A percentile compares a stretch with the other conserved stretches of the same genome.
Conservation (phyloP, 2,113 vertebrate species). For the Agelaius phoeniceus region DNA sequence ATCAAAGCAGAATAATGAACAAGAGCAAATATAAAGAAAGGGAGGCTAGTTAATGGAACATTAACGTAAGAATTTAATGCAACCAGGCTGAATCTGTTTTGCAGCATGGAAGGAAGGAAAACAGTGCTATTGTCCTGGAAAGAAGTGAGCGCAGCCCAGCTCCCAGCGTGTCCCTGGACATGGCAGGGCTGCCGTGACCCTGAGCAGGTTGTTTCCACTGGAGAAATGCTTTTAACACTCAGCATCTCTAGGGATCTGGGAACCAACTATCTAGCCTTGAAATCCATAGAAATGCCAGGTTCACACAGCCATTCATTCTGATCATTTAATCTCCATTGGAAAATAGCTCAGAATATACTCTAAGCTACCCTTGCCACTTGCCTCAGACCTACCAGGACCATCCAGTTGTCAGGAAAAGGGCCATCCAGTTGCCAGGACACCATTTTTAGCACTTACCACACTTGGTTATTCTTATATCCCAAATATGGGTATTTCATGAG, state of each 20-base stretch:
- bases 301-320: rapidly evolving
- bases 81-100: slow-evolving; percentile 43
- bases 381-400: neutral
- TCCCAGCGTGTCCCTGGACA: neutral
- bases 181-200: neutral
- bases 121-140: neutral
- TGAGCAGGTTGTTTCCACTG: neutral
- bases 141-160: neutral
- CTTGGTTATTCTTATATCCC: neutral
- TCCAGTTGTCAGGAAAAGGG: neutral
- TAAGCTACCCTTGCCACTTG: neutral
- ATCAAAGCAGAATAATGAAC: slow-evolving; percentile 68
- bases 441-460: neutral
- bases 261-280: neutral
- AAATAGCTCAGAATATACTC: neutral
- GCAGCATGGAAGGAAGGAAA: neutral
- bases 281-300: neutral
- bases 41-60: slow-evolving; percentile 55
- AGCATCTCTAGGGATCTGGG: neutral
- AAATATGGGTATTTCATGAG: neutral
- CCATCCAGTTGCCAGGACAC: neutral
- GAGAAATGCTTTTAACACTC: neutral
- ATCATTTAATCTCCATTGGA: neutral
- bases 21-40: slow-evolving; percentile 45
- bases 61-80: slow-evolving; percentile 55